Conservation (phyloP, 2,113 vertebrate species). For the Myotis brandtii region DNA sequence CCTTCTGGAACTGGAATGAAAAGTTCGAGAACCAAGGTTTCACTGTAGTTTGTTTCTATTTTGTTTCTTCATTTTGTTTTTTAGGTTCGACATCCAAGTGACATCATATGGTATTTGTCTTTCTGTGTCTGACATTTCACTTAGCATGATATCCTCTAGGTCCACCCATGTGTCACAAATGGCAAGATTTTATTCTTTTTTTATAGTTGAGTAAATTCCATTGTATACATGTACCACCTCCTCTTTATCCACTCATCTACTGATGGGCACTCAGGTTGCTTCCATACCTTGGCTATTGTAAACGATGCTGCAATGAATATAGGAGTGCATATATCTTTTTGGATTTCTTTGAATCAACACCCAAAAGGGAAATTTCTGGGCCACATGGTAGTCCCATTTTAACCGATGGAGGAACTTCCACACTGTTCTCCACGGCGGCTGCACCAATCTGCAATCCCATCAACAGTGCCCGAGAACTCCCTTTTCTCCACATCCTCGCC, state of each 20-base stretch:
- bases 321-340: neutral
- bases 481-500: neutral
- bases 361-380: neutral
- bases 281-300: neutral
- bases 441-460: neutral
- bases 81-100: neutral
- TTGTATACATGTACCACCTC: neutral
- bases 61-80: neutral
- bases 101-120: neutral
- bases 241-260: neutral
- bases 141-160: neutral
- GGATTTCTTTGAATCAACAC: neutral
- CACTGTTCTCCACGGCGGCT: neutral
- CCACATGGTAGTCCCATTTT: neutral
- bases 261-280: neutral
- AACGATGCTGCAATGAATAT: neutral
- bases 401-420: neutral
- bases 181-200: neutral
- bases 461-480: neutral
- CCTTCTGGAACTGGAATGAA: too few relatives aligned
- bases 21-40: too few relatives aligned
- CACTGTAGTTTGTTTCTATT: neutral
- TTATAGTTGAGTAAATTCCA: neutral
- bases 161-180: neutral
- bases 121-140: neutral